Conservation (phyloP, 2,113 vertebrate genomes). For the Pangasianodon hypophthalmus region DNA sequence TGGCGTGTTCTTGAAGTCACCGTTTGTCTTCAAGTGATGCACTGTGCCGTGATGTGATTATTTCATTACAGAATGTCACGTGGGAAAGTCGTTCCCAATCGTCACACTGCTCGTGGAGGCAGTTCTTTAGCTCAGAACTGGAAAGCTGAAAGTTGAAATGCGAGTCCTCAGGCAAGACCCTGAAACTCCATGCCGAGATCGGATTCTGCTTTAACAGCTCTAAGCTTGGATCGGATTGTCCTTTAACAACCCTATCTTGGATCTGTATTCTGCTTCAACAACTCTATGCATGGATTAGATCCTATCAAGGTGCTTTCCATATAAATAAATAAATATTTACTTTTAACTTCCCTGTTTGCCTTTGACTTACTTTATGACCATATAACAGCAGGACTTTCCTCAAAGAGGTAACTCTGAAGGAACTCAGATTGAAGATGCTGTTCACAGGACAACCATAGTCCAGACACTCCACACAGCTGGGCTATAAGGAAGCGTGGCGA, state of each 20-base stretch:
- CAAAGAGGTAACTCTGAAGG: not conserved
- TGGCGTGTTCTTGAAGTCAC: not conserved
- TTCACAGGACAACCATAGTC: not conserved
- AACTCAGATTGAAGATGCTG: not conserved
- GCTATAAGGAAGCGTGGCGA: not conserved
- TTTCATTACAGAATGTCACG: not conserved
- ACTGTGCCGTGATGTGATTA: not conserved
- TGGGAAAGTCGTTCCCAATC: not conserved
- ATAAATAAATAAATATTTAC: not conserved
- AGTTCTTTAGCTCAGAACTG: not conserved
- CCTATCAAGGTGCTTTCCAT: not conserved
- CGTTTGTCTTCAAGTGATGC: not conserved
- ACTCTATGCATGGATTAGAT: not conserved
- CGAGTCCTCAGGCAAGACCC: not conserved
- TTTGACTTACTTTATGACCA: not conserved
- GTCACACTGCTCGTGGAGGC: no score
- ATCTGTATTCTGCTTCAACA: not conserved
- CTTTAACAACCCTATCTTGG: not conserved
- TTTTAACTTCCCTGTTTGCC: not conserved
- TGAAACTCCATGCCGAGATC: not conserved
- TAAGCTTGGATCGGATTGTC: not conserved
- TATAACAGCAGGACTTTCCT: not conserved
- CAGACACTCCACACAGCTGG: not conserved
- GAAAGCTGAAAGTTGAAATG: no score
- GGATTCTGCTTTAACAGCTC: not conserved